A percentile compares a stretch with the other conserved stretches of the same genome.
Evolutionary conservation across 2,113 vertebrate species (phyloP).

Genomic region (Hemicordylus capensis): DNA sequence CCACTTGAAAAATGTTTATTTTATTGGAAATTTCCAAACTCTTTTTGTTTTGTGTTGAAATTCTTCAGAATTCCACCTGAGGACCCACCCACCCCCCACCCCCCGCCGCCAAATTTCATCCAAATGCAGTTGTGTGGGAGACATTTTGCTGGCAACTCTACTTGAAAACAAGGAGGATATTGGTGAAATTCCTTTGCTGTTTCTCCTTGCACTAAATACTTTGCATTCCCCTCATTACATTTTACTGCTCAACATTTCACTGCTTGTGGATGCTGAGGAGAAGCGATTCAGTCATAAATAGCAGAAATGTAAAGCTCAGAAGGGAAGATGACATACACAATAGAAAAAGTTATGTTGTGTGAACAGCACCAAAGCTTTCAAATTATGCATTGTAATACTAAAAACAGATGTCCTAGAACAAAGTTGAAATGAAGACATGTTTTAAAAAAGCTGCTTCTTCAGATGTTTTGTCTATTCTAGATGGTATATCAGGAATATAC

Average conservation of each 20-base stretch:
- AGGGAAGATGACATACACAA: conserved; percentile 47
- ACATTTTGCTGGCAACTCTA: background rate
- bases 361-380: conserved; percentile 51
- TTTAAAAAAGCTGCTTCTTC: conserved; percentile 21
- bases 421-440: conserved; percentile 24
- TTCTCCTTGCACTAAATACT: conserved; percentile 38
- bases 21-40: background rate
- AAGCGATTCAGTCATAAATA: conserved; percentile 62
- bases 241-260: conserved; percentile 50
- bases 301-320: conserved; percentile 52
- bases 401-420: conserved; percentile 30
- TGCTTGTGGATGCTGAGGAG: conserved; percentile 40
- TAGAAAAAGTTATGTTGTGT: conserved; percentile 58
- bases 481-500: background rate
- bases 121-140: background rate
- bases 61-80: background rate
- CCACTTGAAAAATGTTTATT: background rate
- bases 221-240: conserved; percentile 39
- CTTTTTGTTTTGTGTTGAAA: background rate
- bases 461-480: background rate
- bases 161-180: conserved; percentile 35
- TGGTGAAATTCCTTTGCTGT: conserved; percentile 15
- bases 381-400: conserved; percentile 13
- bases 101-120: background rate
- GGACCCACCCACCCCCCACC: too few species aligned